Evolutionary conservation across 2,797 vertebrate genomes (phyloP), one percentile per base, ranked within the genome.

Genomic region (Gouania willdenowi): DNA sequence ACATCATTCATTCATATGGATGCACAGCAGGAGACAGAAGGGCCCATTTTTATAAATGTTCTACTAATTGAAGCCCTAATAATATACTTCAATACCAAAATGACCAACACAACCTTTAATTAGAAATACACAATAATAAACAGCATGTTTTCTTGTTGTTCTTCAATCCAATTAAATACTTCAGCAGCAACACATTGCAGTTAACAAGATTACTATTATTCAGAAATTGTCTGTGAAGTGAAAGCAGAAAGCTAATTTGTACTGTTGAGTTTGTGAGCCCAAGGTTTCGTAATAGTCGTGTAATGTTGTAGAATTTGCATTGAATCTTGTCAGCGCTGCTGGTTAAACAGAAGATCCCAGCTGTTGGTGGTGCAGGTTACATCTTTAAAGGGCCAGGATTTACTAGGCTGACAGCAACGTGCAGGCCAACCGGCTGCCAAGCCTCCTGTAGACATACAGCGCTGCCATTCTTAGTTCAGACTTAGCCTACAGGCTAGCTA

Each of bases 221-320:
- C 21, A 34, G 39, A 65, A 62, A 60, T 65, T 4, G 58, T 44
- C 27, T 53, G 31, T 12, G 27, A 28, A 42, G 21, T 29, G 25
- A 51, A 71, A 66, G 58, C 57, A 26, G 26, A 66, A 62, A 43
- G 32, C 18, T 3, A 15, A 69, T 67, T 72, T 48, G 64, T 45
- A 36, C 40, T 10, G 55, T 68, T 42, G 8, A 48, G 42, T 49
- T 10, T 25, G 32, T 45, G 38, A 56, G 62, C 43, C 58, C 47
- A 19, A 52, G 68, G 41, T 65, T 71, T 68, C 40, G 41, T 74
- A 71, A 78, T 71, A 59, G 61, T 64, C 8, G 8, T 66, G 63
- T 68, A 71, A 75, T 68, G 52, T 73, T 45, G 69, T 69, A 39
- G 64, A 71, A 74, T 73, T 66, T 66, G 33, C 55, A 41, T 34